Evolutionary conservation across 2,113 vertebrate genomes (phyloP).

Genomic region (Nansenia antarctica): DNA sequence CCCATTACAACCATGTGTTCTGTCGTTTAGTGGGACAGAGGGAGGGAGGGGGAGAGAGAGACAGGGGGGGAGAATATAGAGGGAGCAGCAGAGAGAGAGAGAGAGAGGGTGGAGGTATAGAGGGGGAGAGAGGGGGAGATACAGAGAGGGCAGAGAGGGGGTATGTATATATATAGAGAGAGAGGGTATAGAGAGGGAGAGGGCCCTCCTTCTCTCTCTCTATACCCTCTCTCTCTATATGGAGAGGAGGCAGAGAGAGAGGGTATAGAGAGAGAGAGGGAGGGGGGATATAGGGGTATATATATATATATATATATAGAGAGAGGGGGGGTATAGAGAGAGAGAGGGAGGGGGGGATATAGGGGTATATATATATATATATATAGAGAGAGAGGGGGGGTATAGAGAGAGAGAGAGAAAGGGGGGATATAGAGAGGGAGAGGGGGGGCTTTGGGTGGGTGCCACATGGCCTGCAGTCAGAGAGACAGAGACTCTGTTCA

Average conservation of each 20-base stretch:
- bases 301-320: no score
- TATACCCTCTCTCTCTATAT: no score
- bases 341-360: not conserved
- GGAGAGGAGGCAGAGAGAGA: not conserved
- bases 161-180: no score
- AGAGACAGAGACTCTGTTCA: conserved; percentile 23
- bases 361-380: not conserved
- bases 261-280: not conserved
- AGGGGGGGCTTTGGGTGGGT: conserved; percentile 12
- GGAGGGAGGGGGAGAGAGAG: not conserved
- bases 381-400: not conserved
- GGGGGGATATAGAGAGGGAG: not conserved
- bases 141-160: not conserved
- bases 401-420: not conserved
- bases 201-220: no score
- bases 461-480: conserved; percentile 31
- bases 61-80: not conserved
- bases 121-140: no score
- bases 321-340: conserved; percentile 5
- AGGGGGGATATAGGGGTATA: no score
- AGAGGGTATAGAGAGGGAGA: not conserved
- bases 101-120: not conserved
- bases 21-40: conserved; percentile 5
- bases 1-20: conserved; percentile 72
- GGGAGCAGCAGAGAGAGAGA: not conserved